A percentile compares a stretch with the other conserved stretches of the same genome.
Conservation (phyloP, 2,113 vertebrate species). For the Notothenia rossii region DNA sequence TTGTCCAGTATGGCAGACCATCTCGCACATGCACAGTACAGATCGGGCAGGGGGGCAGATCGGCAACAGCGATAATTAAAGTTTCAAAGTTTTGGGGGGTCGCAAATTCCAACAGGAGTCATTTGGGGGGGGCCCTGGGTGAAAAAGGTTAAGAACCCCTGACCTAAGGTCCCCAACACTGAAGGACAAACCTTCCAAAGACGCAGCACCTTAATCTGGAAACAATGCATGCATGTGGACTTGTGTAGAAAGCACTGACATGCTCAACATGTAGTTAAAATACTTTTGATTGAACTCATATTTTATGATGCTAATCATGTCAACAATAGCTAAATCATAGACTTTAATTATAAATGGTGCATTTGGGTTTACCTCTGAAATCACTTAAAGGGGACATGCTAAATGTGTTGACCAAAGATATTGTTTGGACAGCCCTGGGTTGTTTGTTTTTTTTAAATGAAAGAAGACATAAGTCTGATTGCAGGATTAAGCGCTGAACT, state of each 20-base stretch:
- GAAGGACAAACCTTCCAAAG: too few species aligned
- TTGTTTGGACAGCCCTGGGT: conserved; percentile 34
- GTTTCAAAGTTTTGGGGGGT: too few species aligned
- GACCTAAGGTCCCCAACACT: too few species aligned
- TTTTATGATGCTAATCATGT: neutral
- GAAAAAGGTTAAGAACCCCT: too few species aligned
- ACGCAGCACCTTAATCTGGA: neutral
- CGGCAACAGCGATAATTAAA: too few species aligned
- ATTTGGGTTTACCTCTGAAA: neutral
- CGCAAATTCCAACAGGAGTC: too few species aligned
- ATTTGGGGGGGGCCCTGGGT: too few species aligned
- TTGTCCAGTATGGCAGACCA: too few species aligned
- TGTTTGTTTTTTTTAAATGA: conserved; percentile 56
- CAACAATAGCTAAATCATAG: neutral
- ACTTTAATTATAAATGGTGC: neutral
- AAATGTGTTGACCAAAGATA: conserved; percentile 17
- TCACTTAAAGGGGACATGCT: neutral
- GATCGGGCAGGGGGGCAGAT: too few species aligned
- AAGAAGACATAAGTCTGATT: conserved; percentile 58
- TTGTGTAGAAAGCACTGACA: neutral
- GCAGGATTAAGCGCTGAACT: conserved; percentile 38
- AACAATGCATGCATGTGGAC: neutral
- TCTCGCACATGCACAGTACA: too few species aligned
- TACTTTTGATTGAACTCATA: neutral
- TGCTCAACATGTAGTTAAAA: neutral